phyloP scores from a whole-genome alignment of 2,888 invertebrate genomes.

The Loripinus fragilis region DNA sequence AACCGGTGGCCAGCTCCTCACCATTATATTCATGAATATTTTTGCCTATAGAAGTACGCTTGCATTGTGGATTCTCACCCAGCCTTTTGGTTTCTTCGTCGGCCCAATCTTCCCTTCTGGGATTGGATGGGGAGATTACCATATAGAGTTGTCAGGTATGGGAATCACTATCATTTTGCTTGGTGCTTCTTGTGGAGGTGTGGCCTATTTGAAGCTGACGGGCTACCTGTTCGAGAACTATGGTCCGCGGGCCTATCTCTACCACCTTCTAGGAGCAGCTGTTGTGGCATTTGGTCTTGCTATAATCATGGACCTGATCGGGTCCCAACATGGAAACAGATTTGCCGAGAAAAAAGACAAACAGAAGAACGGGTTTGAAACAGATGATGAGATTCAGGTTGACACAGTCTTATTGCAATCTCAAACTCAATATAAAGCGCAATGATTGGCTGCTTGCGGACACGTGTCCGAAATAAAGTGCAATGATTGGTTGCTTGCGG shows the following conservation, averaged over 20 bases:
- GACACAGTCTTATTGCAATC: no score
- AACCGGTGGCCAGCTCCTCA: conserved; percentile 45
- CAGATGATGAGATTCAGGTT: no score
- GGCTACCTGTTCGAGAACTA: conserved; percentile 66
- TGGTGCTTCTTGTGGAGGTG: conserved; percentile 67
- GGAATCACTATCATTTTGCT: conserved; percentile 63
- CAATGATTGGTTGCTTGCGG: no score
- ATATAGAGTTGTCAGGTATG: conserved; percentile 67
- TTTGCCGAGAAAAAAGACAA: conserved; percentile 29
- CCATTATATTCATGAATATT: conserved; percentile 59
- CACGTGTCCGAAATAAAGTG: no score
- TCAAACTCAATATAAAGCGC: no score
- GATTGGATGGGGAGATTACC: conserved; percentile 69
- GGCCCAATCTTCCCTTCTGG: conserved; percentile 68
- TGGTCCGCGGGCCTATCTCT: conserved; percentile 65
- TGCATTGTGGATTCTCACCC: conserved; percentile 66
- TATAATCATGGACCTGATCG: conserved; percentile 50
- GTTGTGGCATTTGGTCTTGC: conserved; percentile 44
- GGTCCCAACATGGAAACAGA: conserved; percentile 55
- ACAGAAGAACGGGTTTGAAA: no score
- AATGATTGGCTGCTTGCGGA: no score
- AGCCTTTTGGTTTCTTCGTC: conserved; percentile 63
- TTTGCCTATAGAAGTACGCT: conserved; percentile 53
- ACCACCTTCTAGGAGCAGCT: conserved; percentile 61
- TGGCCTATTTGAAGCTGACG: conserved; percentile 64